These are phyloP conservation scores for Pterois miles DNA, from an alignment of 2,797 vertebrate species.

Conservation along the genomic window DNA sequence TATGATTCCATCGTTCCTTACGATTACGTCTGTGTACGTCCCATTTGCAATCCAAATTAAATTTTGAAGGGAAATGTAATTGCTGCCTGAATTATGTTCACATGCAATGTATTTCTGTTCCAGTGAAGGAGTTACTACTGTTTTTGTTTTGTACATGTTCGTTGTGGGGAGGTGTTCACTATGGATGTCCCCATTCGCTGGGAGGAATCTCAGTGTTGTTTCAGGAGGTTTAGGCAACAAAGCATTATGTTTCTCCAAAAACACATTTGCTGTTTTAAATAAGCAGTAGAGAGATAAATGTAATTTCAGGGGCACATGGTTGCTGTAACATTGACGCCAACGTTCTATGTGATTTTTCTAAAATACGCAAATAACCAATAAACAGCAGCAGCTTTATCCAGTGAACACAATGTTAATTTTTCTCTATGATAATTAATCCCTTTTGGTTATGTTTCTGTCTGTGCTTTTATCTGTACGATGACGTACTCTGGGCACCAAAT, in stretches of 20 bases:
- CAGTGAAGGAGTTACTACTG: not conserved
- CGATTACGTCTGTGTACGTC: not conserved
- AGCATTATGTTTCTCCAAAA: not conserved
- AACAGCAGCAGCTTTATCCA: not conserved
- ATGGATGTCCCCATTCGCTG: not conserved
- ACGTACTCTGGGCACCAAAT: not conserved
- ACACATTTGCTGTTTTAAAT: too few relatives aligned
- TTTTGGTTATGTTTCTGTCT: not conserved
- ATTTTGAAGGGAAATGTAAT: not conserved
- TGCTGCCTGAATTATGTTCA: not conserved
- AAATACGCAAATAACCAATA: not conserved
- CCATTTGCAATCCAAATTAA: not conserved
- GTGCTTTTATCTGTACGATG: not conserved
- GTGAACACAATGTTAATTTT: not conserved
- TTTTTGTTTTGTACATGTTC: not conserved
- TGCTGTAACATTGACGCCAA: not conserved
- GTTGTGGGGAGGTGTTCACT: too few relatives aligned
- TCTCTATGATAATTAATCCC: not conserved
- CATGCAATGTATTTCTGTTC: not conserved
- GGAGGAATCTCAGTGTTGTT: not conserved
- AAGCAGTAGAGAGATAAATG: not conserved
- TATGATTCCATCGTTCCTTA: not conserved
- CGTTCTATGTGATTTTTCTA: not conserved
- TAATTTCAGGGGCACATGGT: not conserved
- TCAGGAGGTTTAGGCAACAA: not conserved